phyloP scores from a whole-genome alignment of 2,888 invertebrate genomes.

The Sesia bembeciformis region DNA sequence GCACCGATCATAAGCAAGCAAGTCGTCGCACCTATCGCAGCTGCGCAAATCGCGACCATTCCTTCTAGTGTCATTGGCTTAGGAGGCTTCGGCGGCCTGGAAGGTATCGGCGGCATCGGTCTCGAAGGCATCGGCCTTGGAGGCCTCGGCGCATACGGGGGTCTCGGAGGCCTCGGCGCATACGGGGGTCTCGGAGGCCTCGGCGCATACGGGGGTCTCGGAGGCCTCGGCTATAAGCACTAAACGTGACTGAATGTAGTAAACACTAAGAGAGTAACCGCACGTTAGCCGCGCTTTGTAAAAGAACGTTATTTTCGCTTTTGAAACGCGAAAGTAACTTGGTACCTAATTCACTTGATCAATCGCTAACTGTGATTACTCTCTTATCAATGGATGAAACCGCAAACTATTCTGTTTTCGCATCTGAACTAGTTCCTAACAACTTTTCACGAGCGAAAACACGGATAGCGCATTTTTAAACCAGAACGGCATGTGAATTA shows the following conservation, averaged over 20 bases:
- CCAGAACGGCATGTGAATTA: slow-evolving; percentile 7
- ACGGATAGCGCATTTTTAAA: slow-evolving; percentile 12
- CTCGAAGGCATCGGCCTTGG: slow-evolving; percentile 6
- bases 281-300: neutral
- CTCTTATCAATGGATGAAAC: slow-evolving; percentile 3
- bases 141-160: slow-evolving; percentile 7
- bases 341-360: neutral
- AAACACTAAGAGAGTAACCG: neutral
- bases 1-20: slow-evolving; percentile 7
- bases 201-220: slow-evolving; percentile 7
- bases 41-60: slow-evolving; percentile 14
- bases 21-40: slow-evolving; percentile 2
- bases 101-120: slow-evolving; percentile 6
- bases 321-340: too few species aligned
- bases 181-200: slow-evolving; percentile 7
- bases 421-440: slow-evolving; percentile 9
- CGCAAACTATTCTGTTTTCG: slow-evolving; percentile 17
- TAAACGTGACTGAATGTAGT: slow-evolving; percentile 6
- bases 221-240: slow-evolving; percentile 19
- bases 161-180: slow-evolving; percentile 7
- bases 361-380: slow-evolving; percentile 3
- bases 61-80: slow-evolving; percentile 13
- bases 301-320: too few species aligned
- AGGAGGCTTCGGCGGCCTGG: slow-evolving; percentile 13
- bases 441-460: slow-evolving; percentile 16